Conservation (phyloP, 2,113 vertebrate genomes). For the Caretta caretta region DNA sequence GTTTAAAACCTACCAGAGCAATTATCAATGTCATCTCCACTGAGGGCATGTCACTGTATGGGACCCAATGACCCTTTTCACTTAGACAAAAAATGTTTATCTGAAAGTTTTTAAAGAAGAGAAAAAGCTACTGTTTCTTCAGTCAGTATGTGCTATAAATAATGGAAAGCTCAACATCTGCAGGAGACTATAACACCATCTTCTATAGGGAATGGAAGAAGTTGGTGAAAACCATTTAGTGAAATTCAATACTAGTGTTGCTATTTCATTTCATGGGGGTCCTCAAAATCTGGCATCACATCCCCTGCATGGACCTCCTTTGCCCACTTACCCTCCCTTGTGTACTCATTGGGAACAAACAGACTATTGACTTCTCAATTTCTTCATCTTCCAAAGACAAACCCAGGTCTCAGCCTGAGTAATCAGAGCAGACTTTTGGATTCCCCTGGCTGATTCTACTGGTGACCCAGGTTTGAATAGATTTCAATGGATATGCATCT, state of each 20-base stretch:
- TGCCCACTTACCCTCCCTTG: not conserved
- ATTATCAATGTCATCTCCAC: not conserved
- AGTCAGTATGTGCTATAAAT: not conserved
- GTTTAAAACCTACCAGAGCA: not conserved
- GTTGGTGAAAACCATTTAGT: not conserved
- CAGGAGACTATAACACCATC: not conserved
- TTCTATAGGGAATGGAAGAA: not conserved
- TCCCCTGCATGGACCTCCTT: not conserved
- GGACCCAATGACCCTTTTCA: not conserved
- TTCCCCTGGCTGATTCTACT: not conserved
- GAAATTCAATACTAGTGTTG: not conserved
- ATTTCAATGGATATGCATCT: fast-evolving
- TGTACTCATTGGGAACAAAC: not conserved
- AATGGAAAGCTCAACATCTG: not conserved
- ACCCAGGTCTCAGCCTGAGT: not conserved
- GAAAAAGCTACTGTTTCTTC: not conserved
- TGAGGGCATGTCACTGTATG: not conserved
- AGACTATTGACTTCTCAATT: not conserved
- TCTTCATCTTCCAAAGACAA: not conserved
- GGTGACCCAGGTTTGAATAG: fast-evolving
- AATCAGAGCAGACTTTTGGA: not conserved
- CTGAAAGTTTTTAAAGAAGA: not conserved
- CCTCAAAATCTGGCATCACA: not conserved
- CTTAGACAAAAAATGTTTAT: not conserved
- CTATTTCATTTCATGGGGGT: not conserved